These are phyloP conservation scores for Falco biarmicus DNA, from an alignment of 2,797 vertebrate genomes.

Conservation along the genomic window DNA sequence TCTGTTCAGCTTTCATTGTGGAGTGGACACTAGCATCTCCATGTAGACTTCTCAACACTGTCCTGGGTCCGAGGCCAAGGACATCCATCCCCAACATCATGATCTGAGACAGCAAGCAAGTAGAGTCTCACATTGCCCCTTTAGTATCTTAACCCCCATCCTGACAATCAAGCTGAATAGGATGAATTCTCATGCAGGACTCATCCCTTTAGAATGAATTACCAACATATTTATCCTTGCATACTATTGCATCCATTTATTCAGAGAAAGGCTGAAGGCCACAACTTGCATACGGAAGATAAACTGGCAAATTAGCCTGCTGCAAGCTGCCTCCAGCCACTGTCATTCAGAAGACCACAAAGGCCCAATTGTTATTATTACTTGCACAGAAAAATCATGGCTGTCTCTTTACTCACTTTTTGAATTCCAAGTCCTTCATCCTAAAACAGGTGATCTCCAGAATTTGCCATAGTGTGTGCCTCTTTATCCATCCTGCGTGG, in stretches of 20 bases:
- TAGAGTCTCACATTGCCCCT: not conserved
- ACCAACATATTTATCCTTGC: not conserved
- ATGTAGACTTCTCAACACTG: fast-evolving
- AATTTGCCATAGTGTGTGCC: constrained; percentile 51
- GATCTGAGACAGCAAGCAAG: not conserved
- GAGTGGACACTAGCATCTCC: not conserved
- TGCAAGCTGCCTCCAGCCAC: not conserved
- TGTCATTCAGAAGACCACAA: constrained; percentile 24
- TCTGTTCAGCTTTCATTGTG: not conserved
- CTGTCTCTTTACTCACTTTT: constrained; percentile 65
- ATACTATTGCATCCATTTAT: not conserved
- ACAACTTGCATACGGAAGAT: constrained; percentile 7
- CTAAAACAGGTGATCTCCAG: constrained; percentile 71
- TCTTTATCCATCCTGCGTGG: constrained; percentile 52
- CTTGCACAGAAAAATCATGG: not conserved
- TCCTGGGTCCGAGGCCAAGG: not conserved
- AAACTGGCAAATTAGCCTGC: constrained; percentile 19
- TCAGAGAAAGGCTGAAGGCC: constrained; percentile 42
- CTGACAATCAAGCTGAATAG: not conserved
- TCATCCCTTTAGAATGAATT: not conserved
- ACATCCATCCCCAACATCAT: not conserved
- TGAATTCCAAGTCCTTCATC: constrained; percentile 72
- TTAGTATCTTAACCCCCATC: not conserved
- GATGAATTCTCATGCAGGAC: not conserved
- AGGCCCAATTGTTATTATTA: not conserved